Percentiles rank a stretch among this genome's conserved stretches.
Evolutionary conservation across 2,888 invertebrate genomes (phyloP).

Genomic region (Trileptium ribeirensis): DNA sequence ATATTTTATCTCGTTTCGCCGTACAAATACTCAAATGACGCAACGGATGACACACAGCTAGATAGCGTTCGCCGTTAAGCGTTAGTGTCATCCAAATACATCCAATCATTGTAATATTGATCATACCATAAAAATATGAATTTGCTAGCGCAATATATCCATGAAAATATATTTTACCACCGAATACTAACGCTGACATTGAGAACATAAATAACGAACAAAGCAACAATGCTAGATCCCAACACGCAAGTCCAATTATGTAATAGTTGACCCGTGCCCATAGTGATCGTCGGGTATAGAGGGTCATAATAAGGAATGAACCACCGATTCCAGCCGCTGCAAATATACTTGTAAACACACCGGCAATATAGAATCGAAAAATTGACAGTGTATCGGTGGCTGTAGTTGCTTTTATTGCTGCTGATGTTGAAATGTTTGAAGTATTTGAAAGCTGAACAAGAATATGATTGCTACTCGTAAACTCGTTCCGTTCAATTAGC

Average conservation of each 20-base stretch:
- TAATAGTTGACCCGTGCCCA: conserved; percentile 7
- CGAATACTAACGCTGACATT: neutral
- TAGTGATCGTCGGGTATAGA: too few species aligned
- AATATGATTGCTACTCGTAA: too few species aligned
- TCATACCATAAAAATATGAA: neutral
- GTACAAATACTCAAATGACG: neutral
- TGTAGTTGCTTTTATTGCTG: too few species aligned
- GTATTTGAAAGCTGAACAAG: too few species aligned
- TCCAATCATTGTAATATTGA: neutral
- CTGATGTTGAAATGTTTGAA: too few species aligned
- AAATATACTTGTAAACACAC: too few species aligned
- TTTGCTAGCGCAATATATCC: neutral
- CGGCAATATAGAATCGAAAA: too few species aligned
- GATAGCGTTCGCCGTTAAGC: neutral
- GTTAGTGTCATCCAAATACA: conserved; percentile 5
- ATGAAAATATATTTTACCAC: neutral
- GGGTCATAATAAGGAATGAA: too few species aligned
- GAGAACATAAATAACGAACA: neutral
- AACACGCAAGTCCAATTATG: neutral
- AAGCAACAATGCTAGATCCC: neutral
- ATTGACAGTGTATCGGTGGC: too few species aligned
- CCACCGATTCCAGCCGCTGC: too few species aligned
- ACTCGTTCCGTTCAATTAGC: too few species aligned
- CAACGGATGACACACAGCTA: neutral
- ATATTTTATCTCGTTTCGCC: neutral